Evolutionary conservation across 2,113 vertebrate species (phyloP), one percentile per base, ranked within the genome.

Genomic region (Melanocharis versteri): DNA sequence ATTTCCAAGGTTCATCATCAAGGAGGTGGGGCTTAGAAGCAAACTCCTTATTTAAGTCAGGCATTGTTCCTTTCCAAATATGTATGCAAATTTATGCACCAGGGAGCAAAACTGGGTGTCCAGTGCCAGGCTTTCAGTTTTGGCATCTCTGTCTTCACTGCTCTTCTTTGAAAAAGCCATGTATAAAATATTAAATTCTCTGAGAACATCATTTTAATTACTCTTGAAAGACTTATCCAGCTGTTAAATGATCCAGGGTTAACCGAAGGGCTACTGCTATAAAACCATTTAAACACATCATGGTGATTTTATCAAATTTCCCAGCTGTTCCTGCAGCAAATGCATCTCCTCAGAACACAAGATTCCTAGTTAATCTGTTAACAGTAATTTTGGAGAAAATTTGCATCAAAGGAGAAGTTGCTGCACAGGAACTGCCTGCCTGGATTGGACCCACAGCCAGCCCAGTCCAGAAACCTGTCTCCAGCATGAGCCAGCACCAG

Each of bases 261-360:
- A 95, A 94, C 82, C 0, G 0, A 93, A 77, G 64, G 87, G 89
- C 94, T 93, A 87, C 68, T 93, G 83, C 72, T 83, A 54, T 80
- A 88, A 93, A 95, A 62, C 47, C 85, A 83, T 93, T 94, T 77
- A 78, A 95, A 83, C 37, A 76, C 75, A 91, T 78, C 77, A 56
- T 8, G 64, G 88, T 83, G 94, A 96, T 95, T 95, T 95, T 94
- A 94, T 95, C 94, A 95, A 93, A 96, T 97, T 95, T 95, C 85
- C 94, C 94, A 97, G 94, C 91, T 96, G 94, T 71, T 93, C 86
- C 68, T 93, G 64, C 68, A 93, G 90, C 75, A 93, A 94, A 93
- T 75, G 88, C 85, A 90, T 62, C 48, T 95, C 79, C 86, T 95
- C 90, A 77, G 88, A 87, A 84, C 70, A 91, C 78, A 90, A 96